These are phyloP conservation scores for Peromyscus aztecus DNA, from an alignment of 2,797 vertebrate species.

Conservation along the genomic window DNA sequence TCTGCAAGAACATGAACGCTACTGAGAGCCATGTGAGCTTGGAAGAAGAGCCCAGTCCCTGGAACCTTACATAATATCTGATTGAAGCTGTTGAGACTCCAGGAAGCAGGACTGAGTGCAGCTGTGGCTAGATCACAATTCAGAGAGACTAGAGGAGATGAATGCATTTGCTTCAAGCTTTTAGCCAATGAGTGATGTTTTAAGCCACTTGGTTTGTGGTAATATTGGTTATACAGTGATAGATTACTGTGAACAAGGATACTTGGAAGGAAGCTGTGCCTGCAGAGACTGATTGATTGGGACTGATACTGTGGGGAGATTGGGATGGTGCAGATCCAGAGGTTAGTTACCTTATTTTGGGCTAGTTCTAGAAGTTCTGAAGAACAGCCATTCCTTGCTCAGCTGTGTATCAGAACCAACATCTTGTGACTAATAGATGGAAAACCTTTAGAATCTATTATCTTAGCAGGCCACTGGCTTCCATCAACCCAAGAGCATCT, in stretches of 20 bases:
- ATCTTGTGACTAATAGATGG: neutral
- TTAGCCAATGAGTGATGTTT: constrained; percentile 5
- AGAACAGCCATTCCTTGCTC: neutral
- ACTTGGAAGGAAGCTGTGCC: neutral
- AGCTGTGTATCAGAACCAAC: neutral
- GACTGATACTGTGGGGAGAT: neutral
- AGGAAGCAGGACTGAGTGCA: neutral
- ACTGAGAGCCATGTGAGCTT: neutral
- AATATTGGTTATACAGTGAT: neutral
- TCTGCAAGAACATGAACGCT: neutral
- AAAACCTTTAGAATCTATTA: neutral
- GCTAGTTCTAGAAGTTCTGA: neutral
- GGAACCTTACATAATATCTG: neutral
- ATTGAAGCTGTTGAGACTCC: neutral
- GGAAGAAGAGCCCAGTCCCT: neutral
- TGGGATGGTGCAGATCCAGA: neutral
- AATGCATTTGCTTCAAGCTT: neutral
- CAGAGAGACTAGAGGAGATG: neutral
- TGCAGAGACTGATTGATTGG: neutral
- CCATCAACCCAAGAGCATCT: neutral
- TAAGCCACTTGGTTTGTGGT: neutral
- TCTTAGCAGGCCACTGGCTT: neutral
- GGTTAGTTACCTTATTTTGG: neutral
- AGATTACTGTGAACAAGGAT: neutral
- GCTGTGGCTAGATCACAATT: neutral